These are phyloP conservation scores for Campopleginae sp. DNA, from an alignment of 2,888 invertebrate genomes.

Conservation along the genomic window DNA sequence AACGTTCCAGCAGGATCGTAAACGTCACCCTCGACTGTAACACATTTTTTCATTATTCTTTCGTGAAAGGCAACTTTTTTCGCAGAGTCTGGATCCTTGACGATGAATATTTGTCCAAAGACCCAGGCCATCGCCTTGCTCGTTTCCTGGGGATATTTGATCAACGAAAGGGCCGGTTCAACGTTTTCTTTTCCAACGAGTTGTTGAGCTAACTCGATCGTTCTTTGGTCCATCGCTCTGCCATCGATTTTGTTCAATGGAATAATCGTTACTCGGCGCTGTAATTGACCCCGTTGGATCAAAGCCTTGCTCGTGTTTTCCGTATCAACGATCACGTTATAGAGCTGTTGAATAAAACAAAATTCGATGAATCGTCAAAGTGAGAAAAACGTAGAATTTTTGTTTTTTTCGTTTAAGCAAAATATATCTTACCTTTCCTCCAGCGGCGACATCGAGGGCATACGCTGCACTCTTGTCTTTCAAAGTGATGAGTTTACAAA, in stretches of 20 bases:
- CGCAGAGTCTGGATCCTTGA: conserved; percentile 92
- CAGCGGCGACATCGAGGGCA: conserved; percentile 94
- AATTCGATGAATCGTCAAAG: neutral
- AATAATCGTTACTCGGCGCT: conserved; percentile 93
- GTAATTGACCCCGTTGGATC: conserved; percentile 92
- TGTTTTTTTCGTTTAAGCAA: neutral
- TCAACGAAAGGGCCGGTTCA: conserved; percentile 91
- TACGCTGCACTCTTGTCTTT: conserved; percentile 89
- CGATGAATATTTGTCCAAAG: conserved; percentile 94
- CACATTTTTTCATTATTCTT: conserved; percentile 88
- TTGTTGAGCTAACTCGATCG: conserved; percentile 88
- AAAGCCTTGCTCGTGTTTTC: conserved; percentile 94
- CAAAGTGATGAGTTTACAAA: conserved; percentile 92
- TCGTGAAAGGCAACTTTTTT: conserved; percentile 92
- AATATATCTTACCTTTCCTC: conserved; percentile 89
- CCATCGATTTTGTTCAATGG: conserved; percentile 95
- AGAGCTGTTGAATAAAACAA: conserved; percentile 88
- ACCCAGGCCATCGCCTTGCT: conserved; percentile 94
- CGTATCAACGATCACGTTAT: conserved; percentile 95
- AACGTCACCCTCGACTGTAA: conserved; percentile 96
- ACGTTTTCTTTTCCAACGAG: conserved; percentile 93
- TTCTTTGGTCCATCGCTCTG: conserved; percentile 86
- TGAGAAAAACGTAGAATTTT: neutral
- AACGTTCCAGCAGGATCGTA: conserved; percentile 96
- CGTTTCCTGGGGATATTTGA: conserved; percentile 88